Percentiles rank a stretch among this genome's conserved stretches.
phyloP scores from a whole-genome alignment of 1,140 invertebrate genomes.

The Plutomurus gul region DNA sequence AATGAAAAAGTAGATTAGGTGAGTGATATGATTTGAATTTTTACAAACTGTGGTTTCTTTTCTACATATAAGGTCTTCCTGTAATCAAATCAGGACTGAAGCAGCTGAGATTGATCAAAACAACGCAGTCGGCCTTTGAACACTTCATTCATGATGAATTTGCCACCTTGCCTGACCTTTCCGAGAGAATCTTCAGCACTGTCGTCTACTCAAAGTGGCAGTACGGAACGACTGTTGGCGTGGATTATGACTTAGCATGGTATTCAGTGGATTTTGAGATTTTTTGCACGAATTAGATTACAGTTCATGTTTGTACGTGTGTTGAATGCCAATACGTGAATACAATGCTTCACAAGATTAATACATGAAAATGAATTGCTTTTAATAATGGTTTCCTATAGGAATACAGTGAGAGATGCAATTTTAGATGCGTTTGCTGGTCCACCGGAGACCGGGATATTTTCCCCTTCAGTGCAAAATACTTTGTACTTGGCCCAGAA shows the following conservation, averaged over 20 bases:
- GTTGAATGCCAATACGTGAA: too few species aligned
- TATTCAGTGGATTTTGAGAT: too few species aligned
- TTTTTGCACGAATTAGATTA: too few species aligned
- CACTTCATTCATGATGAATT: slow-evolving; percentile 77
- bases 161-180: slow-evolving; percentile 70
- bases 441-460: slow-evolving; percentile 56
- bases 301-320: too few species aligned
- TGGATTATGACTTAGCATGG: slow-evolving; percentile 71
- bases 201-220: slow-evolving; percentile 72
- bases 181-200: slow-evolving; percentile 75
- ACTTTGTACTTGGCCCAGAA: slow-evolving; percentile 73
- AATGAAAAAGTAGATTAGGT: too few species aligned
- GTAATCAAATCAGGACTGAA: slow-evolving; percentile 68
- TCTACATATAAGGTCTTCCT: slow-evolving; percentile 61
- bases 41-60: background rate
- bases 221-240: slow-evolving; percentile 65
- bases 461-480: slow-evolving; percentile 75
- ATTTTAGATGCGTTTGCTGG: slow-evolving; percentile 76
- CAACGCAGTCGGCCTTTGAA: slow-evolving; percentile 75
- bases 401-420: slow-evolving; percentile 67
- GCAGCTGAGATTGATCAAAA: slow-evolving; percentile 72
- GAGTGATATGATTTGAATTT: too few species aligned
- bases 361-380: too few species aligned
- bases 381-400: slow-evolving; percentile 44
- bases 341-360: too few species aligned